Evolutionary conservation across 2,797 vertebrate genomes (phyloP).

Genomic region (Poecilia velifera): DNA sequence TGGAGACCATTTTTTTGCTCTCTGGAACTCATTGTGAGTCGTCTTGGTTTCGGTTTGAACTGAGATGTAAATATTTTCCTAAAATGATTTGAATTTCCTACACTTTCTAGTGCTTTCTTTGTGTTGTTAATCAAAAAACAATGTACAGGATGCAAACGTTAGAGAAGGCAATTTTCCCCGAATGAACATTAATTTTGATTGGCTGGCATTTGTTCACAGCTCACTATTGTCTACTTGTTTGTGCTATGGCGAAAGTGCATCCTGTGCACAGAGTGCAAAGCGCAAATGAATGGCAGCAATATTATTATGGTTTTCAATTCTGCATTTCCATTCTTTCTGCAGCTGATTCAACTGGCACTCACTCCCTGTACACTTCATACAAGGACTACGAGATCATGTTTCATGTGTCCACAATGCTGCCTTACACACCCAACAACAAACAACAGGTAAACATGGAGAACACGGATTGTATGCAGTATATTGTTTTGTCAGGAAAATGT

Average conservation of each 20-base stretch:
- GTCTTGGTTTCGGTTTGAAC: slow-evolving; percentile 3
- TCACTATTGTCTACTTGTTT: slow-evolving; percentile 50
- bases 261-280: slow-evolving; percentile 30
- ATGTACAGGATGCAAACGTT: slow-evolving; percentile 16
- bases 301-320: slow-evolving; percentile 30
- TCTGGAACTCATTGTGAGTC: neutral
- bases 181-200: slow-evolving; percentile 24
- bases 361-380: slow-evolving; percentile 95
- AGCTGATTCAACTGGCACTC: slow-evolving; percentile 97
- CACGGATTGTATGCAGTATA: neutral
- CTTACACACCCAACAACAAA: slow-evolving; percentile 97
- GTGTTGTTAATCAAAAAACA: slow-evolving; percentile 1
- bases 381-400: slow-evolving; percentile 99
- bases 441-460: slow-evolving; percentile 87
- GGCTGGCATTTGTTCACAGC: slow-evolving; percentile 41
- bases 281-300: slow-evolving; percentile 38
- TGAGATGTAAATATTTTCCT: slow-evolving; percentile 12
- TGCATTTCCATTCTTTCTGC: slow-evolving; percentile 57
- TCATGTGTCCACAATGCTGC: slow-evolving; percentile 95
- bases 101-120: slow-evolving; percentile 31
- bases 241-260: slow-evolving; percentile 46
- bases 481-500: slow-evolving; percentile 15
- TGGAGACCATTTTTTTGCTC: neutral
- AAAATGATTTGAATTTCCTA: slow-evolving; percentile 8
- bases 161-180: slow-evolving; percentile 14